Evolutionary conservation across 2,797 vertebrate species (phyloP).

Genomic region (Muraenolepis orangiensis): DNA sequence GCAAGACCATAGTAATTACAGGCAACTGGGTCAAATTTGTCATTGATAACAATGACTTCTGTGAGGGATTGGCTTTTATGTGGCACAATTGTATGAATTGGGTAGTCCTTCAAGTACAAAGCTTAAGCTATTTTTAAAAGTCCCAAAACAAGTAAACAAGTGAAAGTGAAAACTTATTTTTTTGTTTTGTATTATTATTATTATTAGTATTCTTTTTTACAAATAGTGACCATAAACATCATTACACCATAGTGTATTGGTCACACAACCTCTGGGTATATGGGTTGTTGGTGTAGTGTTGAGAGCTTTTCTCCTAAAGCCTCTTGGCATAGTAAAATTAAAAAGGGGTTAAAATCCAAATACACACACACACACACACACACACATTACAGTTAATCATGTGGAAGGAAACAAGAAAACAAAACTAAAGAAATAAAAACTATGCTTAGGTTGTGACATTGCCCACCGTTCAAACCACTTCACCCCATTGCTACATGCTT

Average conservation of each 20-base stretch:
- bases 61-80: constrained; percentile 23
- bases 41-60: constrained; percentile 6
- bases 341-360: neutral
- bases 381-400: neutral
- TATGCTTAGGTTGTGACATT: neutral
- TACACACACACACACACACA: neutral
- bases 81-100: constrained; percentile 36
- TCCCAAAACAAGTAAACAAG: neutral
- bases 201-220: neutral
- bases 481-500: neutral
- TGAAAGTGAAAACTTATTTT: neutral
- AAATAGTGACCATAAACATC: neutral
- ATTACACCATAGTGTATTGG: constrained; percentile 28
- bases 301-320: neutral
- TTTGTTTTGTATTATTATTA: no score
- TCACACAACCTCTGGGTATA: constrained; percentile 24
- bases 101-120: constrained; percentile 25
- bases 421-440: no score
- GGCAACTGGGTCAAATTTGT: constrained; percentile 26
- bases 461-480: neutral
- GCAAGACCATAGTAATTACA: constrained; percentile 10
- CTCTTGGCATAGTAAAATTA: neutral
- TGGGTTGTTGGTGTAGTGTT: constrained; percentile 11
- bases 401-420: neutral
- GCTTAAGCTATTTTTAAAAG: neutral